Base-by-base conservation (phyloP, 1,140 invertebrate species). In the Diploscapter pachys region DNA sequence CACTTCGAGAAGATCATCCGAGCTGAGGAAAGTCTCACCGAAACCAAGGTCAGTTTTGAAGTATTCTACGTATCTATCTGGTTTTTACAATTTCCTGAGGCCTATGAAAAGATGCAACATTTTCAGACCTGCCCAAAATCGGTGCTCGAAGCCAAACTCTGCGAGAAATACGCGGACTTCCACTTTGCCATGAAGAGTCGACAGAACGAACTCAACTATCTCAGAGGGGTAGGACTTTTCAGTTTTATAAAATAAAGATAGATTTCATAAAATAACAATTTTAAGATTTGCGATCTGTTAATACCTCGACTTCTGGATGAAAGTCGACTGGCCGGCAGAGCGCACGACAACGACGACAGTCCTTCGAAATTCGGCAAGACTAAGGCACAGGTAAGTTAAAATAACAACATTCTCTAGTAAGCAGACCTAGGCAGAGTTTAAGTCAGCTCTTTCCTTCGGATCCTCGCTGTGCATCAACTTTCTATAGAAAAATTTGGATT, bases 301-400 rank as follows among this genome's bases (percentile, higher is more conserved):
- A 68, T 76, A 49, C 74, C 74, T 11, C 54, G 59, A 9, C 67
- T 76, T 31, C 55, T 76, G 11, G 74, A 76, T 55, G 74, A 76
- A 11, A 76, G 59, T 11, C 51, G 74, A 5, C 61, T 76, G 1
- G 59, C 74, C 31, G 74, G 74, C 50, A 63, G 74, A 65, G 67
- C 74, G 13, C 67, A 71, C 57, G 74, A 76, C 13, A 69, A 76
- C 51, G 74, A 71, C 13, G 71, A 63, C 31, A 31, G 31, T 31
- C 31, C 31, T 31, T 31, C 31, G 31, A 31, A 31, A 31, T 31
- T 31, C 31, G 31, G 31, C 31, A 31, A 31, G 31, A 31, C 31
- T 31, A 31, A 31, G 31, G 31, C 31, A 1, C 31, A 31, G 31
- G 31, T 31, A 31, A 1, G 31, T 31, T 31, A 31, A 31, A 31